Evolutionary conservation across 2,113 vertebrate species (phyloP), one percentile per base, ranked within the genome.

Genomic region (Eubucco bourcierii): DNA sequence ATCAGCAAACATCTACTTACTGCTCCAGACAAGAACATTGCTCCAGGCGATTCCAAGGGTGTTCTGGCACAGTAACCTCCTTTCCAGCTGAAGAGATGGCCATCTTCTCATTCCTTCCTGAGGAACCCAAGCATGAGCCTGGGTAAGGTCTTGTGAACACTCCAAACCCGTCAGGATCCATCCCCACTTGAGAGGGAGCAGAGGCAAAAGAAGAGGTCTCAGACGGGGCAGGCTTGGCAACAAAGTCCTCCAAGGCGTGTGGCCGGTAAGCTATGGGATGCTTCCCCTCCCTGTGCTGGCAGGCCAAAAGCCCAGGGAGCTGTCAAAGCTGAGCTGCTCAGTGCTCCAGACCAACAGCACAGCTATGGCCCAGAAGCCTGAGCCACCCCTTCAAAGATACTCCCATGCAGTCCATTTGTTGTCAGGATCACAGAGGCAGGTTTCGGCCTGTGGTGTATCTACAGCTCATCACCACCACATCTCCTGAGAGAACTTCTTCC

Each of bases 11-110:
- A 50, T 41, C 53, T 80, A 85, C 93, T 95, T 78, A 85, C 82
- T 80, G 86, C 59, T 88, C 44, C 80, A 81, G 44, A 68, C 44
- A 78, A 79, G 70, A 93, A 56, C 25, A 78, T 34, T 55, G 19
- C 53, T 85, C 80, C 28, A 7, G 76, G 24, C 27, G 76, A 17
- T 21, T 94, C 56, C 71, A 84, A 53, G 29, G 55, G 63, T 16
- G 6, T 46, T 31, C 33, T 16, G 37, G 50, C 41, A 89, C 79
- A 65, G 50, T 41, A 68, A 81, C 29, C 50, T 67, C n/a, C 34
- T 80, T 89, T 75, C 66, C 67, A 84, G 4, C 8, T 0, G 10
- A 50, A 74, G 73, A 84, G 16, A 66, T 41, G n/a, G 4, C 12
- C 66, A n/a, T 81, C 37, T 39, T 87, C 58, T 52, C 47, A 56